A percentile compares a stretch with the other conserved stretches of the same genome.
Evolutionary conservation across 2,888 invertebrate species (phyloP).

Genomic region (Baccha elongata): DNA sequence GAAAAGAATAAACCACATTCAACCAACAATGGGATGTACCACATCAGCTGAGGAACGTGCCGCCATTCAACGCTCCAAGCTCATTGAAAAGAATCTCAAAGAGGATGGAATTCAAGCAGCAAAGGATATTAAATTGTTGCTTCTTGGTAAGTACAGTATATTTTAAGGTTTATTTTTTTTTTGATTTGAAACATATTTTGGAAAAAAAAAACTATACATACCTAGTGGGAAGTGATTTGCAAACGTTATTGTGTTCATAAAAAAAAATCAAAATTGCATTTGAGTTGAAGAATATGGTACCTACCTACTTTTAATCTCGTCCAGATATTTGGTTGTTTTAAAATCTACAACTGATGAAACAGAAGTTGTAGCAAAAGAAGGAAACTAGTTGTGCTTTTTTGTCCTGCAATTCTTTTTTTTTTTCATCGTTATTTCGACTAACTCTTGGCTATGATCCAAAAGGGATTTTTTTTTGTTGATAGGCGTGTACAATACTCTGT

Average conservation of each 20-base stretch:
- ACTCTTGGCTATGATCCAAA: constrained; percentile 52
- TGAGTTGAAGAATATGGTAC: no score
- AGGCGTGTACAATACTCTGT: constrained; percentile 17
- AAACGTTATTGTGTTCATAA: constrained; percentile 45
- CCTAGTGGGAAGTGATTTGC: constrained; percentile 2
- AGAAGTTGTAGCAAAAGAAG: not conserved
- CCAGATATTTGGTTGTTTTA: not conserved
- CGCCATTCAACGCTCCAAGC: constrained; percentile 97
- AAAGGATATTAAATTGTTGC: constrained; percentile 98
- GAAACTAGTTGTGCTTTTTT: constrained; percentile 4
- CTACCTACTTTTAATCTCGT: not conserved
- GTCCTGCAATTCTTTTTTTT: no score
- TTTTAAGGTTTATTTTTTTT: constrained; percentile 5
- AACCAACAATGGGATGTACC: constrained; percentile 95
- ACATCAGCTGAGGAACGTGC: constrained; percentile 99
- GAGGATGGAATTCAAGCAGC: constrained; percentile 99
- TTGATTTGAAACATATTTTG: constrained; percentile 11
- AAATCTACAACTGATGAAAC: constrained; percentile 2
- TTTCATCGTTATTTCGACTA: constrained; percentile 30
- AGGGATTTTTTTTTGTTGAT: constrained; percentile 9
- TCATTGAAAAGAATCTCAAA: constrained; percentile 98
- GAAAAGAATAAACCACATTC: constrained; percentile 48
- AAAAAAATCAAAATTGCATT: constrained; percentile 30
- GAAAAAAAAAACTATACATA: not conserved
- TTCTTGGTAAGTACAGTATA: constrained; percentile 90